Base-by-base conservation (phyloP, 2,797 vertebrate genomes). In the Arvicola amphibius region DNA sequence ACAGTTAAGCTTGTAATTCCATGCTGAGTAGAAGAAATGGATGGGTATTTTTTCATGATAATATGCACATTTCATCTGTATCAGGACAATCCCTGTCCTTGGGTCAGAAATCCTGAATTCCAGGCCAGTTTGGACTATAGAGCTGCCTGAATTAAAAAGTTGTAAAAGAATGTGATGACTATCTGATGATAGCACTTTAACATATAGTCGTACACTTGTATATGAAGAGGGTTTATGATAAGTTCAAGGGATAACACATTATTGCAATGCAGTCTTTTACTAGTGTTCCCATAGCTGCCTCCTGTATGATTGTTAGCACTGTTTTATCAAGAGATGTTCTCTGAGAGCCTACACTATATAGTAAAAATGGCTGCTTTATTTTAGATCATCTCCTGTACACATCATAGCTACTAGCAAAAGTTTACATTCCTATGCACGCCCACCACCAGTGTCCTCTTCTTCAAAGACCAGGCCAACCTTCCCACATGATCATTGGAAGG, bases 391-490 rank as follows among this genome's bases (percentile, higher is more conserved):
- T 98, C 99, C 99, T 97, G 99, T 99, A 97, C 99, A 99, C 98
- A 99, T 99, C 98, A 99, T 99, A 98, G 99, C 99, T 98, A 99
- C 98, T 98, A 99, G 99, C 98, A 99, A 99, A 98, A 99, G 99
- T 99, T 99, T 99, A 99, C 99, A 99, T 99, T 99, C 99, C 99
- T 99, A 99, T 81, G 99, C 99, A 94, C 99, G 99, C 91, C 99
- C 99, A 95, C 99, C 99, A n/a, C 99, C 99, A 97, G 95, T 96
- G 93, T 99, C 99, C 93, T 98, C 98, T 88, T 98, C 99, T 96
- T 98, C 98, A 25, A 98, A 99, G 97, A 99, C 98, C 0, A 99
- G 99, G 96, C 98, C 99, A 78, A 98, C 97, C 96, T 99, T 99
- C 94, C 98, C 99, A 97, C 99, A 99, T 98, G 99, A 98, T 97